Base-by-base conservation (phyloP, 1,140 invertebrate genomes). In the Hormaphis cornu region DNA sequence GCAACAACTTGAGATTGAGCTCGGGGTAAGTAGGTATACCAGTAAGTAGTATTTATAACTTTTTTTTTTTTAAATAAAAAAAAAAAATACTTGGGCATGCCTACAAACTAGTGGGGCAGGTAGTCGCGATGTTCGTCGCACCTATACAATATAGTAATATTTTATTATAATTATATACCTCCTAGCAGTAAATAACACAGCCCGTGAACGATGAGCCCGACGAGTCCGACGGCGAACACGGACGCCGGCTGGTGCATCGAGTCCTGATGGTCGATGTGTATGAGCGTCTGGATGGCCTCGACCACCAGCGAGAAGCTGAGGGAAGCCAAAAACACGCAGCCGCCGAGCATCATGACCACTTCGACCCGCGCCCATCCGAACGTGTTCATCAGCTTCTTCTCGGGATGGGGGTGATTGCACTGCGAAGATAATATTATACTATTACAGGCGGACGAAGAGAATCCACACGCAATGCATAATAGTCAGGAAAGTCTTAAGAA, bases 281-380 rank as follows among this genome's bases (percentile, higher is more conserved):
- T 80, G 18, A 89, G 79, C 1, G 88, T 89, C 75, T 93, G 90
- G 10, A 93, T 72, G 0, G 89, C 85, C 77, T 93, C 91, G 1
- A 93, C 85, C 1, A 90, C 75, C 12, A 93, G 77, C 0, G 90
- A 90, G 73, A 94, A 90, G 50, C 88, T 88, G 33, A 94, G 84
- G 0, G 92, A 92, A 1, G 86, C 85, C 66, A 94, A 81, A 71
- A 94, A 88, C 16, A 92, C 86, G 75, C 87, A 90, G 42, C 89
- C 89, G n/a, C 87, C 85, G 12, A 92, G 78, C 80, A 89, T 87
- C 48, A 86, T 88, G 6, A 93, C 78, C 1, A 95, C 87, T 74
- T 94, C 90, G 28, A 93, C 88, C 59, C 92, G 82, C 1, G 90
- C 89, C 91, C 91, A 95, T 1, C 92, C 92, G 72, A 95, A 95